Conservation (phyloP, 2,113 vertebrate species). For the Rhagologus leucostigma region DNA sequence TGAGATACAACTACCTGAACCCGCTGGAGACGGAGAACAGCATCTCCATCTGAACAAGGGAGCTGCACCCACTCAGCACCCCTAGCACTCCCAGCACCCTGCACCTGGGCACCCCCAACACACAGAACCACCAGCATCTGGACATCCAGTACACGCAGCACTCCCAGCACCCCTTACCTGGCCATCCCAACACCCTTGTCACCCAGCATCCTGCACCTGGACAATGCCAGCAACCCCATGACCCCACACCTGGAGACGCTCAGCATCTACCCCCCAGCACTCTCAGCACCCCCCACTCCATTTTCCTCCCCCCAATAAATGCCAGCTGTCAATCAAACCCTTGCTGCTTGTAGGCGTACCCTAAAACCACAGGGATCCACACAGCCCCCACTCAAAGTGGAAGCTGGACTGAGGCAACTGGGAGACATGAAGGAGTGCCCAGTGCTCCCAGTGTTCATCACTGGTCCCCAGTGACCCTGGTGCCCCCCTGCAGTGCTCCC, state of each 20-base stretch:
- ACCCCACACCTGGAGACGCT: background rate
- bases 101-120: background rate
- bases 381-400: background rate
- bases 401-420: background rate
- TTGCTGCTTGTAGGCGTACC: background rate
- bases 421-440: background rate
- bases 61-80: background rate
- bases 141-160: background rate
- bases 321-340: background rate
- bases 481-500: background rate
- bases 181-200: background rate
- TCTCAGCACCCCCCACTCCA: background rate
- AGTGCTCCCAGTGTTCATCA: background rate
- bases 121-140: background rate
- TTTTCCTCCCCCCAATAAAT: background rate
- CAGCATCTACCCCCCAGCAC: background rate
- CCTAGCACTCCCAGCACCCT: background rate
- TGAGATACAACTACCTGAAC: conserved; percentile 1
- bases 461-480: background rate
- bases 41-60: background rate
- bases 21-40: background rate
- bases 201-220: background rate
- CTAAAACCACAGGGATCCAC: background rate
- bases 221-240: background rate
- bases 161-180: background rate